These are phyloP conservation scores for Myathropa florea DNA, from an alignment of 2,888 invertebrate species.

Conservation along the genomic window DNA sequence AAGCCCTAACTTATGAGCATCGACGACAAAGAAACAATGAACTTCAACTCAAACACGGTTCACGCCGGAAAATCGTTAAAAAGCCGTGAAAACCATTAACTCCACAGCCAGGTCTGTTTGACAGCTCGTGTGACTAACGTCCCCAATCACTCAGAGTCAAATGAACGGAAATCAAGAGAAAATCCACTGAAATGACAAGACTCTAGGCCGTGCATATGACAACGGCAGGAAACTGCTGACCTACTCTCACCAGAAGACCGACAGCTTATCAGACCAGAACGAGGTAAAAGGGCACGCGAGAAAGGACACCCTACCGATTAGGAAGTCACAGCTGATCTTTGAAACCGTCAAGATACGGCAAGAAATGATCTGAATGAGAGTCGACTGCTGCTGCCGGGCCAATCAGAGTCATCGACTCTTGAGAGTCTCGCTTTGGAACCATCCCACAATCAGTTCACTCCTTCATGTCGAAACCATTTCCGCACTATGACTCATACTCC, in stretches of 20 bases:
- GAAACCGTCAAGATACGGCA: no score
- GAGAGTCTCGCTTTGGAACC: neutral
- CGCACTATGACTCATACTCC: conserved; percentile 67
- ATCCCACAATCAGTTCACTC: conserved; percentile 1
- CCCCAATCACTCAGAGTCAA: neutral
- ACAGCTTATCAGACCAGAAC: neutral
- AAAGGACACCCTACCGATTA: no score
- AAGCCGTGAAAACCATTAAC: neutral
- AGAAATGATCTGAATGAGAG: no score
- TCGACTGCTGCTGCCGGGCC: neutral
- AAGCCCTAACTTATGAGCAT: no score
- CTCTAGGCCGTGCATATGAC: no score
- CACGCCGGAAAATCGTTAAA: neutral
- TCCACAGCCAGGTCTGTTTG: neutral
- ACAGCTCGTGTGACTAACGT: neutral
- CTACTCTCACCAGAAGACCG: neutral
- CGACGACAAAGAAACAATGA: neutral
- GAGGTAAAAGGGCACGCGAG: neutral
- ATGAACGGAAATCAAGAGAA: neutral
- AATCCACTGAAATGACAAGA: no score
- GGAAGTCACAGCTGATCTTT: no score
- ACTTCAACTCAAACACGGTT: neutral
- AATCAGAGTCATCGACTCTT: neutral
- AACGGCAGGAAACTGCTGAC: no score
- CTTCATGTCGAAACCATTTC: conserved; percentile 61